Conservation (phyloP, 2,888 invertebrate species). For the Leptopterna dolabrata region DNA sequence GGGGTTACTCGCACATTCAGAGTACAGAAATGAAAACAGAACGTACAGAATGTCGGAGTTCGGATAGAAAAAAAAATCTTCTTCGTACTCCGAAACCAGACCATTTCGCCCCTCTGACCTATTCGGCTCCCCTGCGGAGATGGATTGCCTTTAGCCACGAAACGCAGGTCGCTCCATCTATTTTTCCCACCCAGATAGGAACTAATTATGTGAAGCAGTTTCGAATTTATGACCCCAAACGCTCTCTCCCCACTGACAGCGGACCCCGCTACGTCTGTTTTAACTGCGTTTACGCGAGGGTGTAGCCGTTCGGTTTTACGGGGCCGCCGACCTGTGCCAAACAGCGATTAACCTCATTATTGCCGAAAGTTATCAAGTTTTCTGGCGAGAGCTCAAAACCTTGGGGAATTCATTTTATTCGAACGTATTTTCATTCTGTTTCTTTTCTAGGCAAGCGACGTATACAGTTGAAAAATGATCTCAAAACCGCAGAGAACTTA, state of each 20-base stretch:
- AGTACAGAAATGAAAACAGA: no score
- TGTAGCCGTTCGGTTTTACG: background rate
- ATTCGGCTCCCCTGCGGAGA: background rate
- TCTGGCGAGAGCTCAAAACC: background rate
- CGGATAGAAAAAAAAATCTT: no score
- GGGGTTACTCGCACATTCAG: no score
- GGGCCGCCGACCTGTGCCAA: constrained; percentile 6
- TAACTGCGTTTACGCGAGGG: constrained; percentile 25
- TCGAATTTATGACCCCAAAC: constrained; percentile 15
- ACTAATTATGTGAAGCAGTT: constrained; percentile 46
- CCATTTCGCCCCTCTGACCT: background rate
- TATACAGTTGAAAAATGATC: no score
- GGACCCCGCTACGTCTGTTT: constrained; percentile 13
- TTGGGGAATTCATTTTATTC: background rate
- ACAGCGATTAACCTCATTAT: constrained; percentile 31
- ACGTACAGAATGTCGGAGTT: no score
- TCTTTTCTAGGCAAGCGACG: no score
- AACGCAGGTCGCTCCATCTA: constrained; percentile 16
- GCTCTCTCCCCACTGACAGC: background rate
- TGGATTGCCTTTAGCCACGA: constrained; percentile 32
- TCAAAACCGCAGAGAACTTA: no score
- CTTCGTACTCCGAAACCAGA: no score
- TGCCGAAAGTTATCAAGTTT: background rate
- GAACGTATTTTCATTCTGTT: no score
- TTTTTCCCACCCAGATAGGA: constrained; percentile 42